These are phyloP conservation scores for Melanerpes aurifrons DNA, from an alignment of 2,113 vertebrate species.

Conservation along the genomic window DNA sequence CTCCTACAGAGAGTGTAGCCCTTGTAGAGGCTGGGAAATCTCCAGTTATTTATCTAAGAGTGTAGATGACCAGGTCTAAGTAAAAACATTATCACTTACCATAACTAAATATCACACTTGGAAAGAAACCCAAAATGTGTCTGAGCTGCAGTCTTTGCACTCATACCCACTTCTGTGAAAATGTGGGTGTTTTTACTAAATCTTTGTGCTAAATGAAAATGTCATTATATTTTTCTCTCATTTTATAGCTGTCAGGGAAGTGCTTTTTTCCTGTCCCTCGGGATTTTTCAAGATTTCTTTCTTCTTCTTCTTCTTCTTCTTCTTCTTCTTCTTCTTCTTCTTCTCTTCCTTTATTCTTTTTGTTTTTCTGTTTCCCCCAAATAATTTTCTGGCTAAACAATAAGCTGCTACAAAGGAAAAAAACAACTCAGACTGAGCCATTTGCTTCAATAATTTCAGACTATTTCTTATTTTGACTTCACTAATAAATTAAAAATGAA, in stretches of 20 bases:
- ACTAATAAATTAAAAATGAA: conserved; percentile 17
- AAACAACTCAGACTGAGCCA: not conserved
- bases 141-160: not conserved
- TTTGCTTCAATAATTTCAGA: conserved; percentile 22
- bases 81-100: not conserved
- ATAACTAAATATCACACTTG: not conserved
- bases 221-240: not conserved
- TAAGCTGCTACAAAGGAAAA: not conserved
- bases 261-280: conserved; percentile 5
- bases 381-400: conserved; percentile 2
- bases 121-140: not conserved
- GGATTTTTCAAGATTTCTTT: not conserved
- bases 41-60: not conserved
- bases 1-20: not conserved
- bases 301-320: not conserved
- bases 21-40: not conserved
- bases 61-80: not conserved
- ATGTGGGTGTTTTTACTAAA: not conserved
- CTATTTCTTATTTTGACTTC: conserved; percentile 6
- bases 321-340: not conserved
- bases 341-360: not conserved
- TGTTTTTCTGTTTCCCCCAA: not conserved
- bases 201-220: conserved; percentile 13
- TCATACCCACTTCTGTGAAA: not conserved
- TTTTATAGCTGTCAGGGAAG: conserved; percentile 1